A percentile compares a stretch with the other conserved stretches of the same genome.
Evolutionary conservation across 2,888 invertebrate species (phyloP).

Genomic region (Trachelus tabidus): DNA sequence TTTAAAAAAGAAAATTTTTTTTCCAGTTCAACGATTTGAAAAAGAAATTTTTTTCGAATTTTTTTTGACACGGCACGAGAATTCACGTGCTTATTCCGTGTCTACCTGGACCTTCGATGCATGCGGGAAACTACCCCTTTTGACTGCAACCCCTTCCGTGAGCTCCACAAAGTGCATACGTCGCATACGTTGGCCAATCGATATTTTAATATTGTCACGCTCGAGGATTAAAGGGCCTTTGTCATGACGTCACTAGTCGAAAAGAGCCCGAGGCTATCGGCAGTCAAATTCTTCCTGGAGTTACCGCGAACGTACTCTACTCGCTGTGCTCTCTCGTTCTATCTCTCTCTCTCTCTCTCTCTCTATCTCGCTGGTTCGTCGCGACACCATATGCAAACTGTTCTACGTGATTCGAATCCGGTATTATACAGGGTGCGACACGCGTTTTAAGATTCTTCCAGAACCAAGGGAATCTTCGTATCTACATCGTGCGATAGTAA

Average conservation of each 20-base stretch:
- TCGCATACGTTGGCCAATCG: slow-evolving; percentile 65
- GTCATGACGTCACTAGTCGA: slow-evolving; percentile 1
- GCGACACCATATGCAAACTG: not conserved
- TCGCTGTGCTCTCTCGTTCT: not conserved
- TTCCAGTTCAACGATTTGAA: too few species aligned
- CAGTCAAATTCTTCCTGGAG: not conserved
- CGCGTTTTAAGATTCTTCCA: not conserved
- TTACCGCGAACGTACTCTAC: not conserved
- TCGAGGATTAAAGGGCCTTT: slow-evolving; percentile 2
- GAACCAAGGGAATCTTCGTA: not conserved
- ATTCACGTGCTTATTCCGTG: not conserved
- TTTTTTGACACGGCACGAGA: too few species aligned
- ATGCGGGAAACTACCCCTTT: not conserved
- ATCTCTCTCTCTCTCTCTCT: not conserved
- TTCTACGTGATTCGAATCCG: slow-evolving; percentile 2
- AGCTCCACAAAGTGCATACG: slow-evolving; percentile 64
- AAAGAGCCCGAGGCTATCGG: not conserved
- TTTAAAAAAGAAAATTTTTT: not conserved
- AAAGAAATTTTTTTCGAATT: too few species aligned
- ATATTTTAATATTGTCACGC: slow-evolving; percentile 65
- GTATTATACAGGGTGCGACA: not conserved
- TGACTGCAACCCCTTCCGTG: slow-evolving; percentile 10
- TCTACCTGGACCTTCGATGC: not conserved
- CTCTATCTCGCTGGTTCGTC: not conserved
- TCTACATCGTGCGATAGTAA: not conserved